These are phyloP conservation scores for Cotesia vestalis DNA, from an alignment of 1,140 invertebrate genomes.

Conservation along the genomic window DNA sequence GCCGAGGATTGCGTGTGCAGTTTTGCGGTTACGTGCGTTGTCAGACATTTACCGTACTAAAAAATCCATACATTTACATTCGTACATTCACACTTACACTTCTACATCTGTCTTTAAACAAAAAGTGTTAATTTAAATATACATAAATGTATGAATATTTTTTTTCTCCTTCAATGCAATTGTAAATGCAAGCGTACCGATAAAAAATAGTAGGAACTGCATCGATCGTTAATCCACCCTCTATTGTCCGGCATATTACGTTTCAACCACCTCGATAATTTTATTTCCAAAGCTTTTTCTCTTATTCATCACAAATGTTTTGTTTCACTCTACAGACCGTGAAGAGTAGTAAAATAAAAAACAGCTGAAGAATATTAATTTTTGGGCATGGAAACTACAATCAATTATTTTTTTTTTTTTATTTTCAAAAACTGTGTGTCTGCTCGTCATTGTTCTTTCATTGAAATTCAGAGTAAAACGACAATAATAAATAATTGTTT, in stretches of 20 bases:
- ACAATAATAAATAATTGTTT: neutral
- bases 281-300: constrained; percentile 27
- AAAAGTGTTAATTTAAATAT: no score
- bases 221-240: constrained; percentile 31
- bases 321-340: constrained; percentile 4
- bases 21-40: constrained; percentile 13
- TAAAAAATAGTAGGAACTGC: neutral
- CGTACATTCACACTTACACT: no score
- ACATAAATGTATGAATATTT: no score
- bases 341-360: constrained; percentile 10
- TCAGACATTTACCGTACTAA: constrained; percentile 5
- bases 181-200: neutral
- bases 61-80: constrained; percentile 15
- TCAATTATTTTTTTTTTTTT: constrained; percentile 17
- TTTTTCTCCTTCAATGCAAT: constrained; percentile 10
- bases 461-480: no score
- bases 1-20: constrained; percentile 16
- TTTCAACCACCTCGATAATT: constrained; percentile 31
- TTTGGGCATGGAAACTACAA: constrained; percentile 11
- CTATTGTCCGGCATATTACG: constrained; percentile 25
- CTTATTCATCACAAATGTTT: constrained; percentile 19
- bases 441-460: no score
- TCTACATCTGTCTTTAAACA: no score
- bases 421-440: neutral
- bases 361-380: neutral